These are phyloP conservation scores for Myxocyprinus asiaticus DNA, from an alignment of 2,113 vertebrate genomes.

Conservation along the genomic window DNA sequence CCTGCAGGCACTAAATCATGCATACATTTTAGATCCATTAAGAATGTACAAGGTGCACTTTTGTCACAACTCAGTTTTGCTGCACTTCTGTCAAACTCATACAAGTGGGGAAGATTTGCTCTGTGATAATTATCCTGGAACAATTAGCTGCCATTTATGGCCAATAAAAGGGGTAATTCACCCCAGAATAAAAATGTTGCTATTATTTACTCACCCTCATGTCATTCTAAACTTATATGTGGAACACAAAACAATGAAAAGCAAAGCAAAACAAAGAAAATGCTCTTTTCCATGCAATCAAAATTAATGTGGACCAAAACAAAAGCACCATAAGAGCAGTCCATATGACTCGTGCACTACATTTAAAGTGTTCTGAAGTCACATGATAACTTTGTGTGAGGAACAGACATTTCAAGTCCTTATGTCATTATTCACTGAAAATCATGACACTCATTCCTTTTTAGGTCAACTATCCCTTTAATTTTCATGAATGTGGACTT, in stretches of 20 bases:
- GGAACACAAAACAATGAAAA: no score
- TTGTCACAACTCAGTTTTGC: constrained; percentile 51
- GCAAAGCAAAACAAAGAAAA: constrained; percentile 13
- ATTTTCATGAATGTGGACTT: background rate
- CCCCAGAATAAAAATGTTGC: no score
- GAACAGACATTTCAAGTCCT: no score
- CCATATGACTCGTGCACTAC: no score
- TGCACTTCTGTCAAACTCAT: constrained; percentile 48
- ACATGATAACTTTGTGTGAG: no score
- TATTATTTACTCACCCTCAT: no score
- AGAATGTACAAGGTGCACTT: constrained; percentile 67
- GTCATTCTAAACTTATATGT: background rate
- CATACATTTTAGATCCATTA: constrained; percentile 69
- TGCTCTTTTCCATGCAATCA: no score
- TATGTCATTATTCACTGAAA: no score
- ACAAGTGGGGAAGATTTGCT: constrained; percentile 55
- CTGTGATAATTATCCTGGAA: constrained; percentile 25
- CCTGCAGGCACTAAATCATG: constrained; percentile 71
- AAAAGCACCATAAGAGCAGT: no score
- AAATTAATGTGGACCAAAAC: no score
- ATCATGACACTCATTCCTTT: no score
- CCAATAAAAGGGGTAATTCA: background rate
- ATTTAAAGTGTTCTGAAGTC: no score
- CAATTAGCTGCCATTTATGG: background rate
- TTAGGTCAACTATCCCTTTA: background rate